Evolutionary conservation across 2,888 invertebrate genomes (phyloP).

Genomic region (Epiperipatus broadwayi): DNA sequence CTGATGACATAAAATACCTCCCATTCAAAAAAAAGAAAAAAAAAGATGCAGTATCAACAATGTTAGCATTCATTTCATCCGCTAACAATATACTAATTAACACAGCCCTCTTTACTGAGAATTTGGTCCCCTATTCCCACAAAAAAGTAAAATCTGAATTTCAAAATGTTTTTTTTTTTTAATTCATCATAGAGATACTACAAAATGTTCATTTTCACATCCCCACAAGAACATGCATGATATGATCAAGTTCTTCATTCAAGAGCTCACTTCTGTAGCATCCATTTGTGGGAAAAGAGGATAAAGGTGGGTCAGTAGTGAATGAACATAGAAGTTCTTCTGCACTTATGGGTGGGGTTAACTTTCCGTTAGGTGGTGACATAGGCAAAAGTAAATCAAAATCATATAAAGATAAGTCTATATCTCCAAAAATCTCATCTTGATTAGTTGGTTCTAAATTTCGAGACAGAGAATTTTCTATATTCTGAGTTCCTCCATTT

Average conservation of each 20-base stretch:
- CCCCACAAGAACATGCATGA: conserved; percentile 50
- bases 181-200: too few species aligned
- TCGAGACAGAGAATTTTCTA: conserved; percentile 15
- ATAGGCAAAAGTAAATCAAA: conserved; percentile 32
- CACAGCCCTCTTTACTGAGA: too few species aligned
- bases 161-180: too few species aligned
- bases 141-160: too few species aligned
- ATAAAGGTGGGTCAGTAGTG: conserved; percentile 19
- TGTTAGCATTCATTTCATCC: too few species aligned
- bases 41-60: too few species aligned
- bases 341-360: conserved; percentile 27
- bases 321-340: conserved; percentile 30
- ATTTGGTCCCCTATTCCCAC: too few species aligned
- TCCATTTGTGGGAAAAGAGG: too few species aligned
- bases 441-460: conserved; percentile 15
- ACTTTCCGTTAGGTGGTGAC: conserved; percentile 24
- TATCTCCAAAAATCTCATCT: conserved; percentile 25
- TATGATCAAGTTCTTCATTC: conserved; percentile 39
- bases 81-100: too few species aligned
- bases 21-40: too few species aligned
- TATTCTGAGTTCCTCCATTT: conserved; percentile 14
- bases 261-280: conserved; percentile 26
- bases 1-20: too few species aligned
- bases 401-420: conserved; percentile 39
- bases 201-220: too few species aligned